Evolutionary conservation across 35 echinoderm and acorn worm species (phyloP), one percentile per base, ranked within the genome.

Genomic region (Strongylocentrotus purpuratus): DNA sequence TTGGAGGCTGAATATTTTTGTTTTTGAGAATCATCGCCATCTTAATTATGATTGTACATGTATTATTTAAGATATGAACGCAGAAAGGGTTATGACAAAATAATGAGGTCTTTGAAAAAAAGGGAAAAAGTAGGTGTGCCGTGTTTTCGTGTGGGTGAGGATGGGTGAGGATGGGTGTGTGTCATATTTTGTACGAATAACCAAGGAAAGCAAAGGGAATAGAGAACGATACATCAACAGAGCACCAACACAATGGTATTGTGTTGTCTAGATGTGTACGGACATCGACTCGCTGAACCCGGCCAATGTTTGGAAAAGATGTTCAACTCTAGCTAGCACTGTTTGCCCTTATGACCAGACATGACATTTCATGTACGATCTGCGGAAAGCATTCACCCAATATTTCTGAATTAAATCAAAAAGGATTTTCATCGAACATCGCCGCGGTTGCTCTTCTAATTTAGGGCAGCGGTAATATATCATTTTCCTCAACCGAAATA

Each of bases 371-470:
- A 89, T 89, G 87, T 89, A 33, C 15, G 31, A 46, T 46, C 87
- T 89, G 87, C 87, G 15, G 87, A 89, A 89, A 89, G 87, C 87
- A 89, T 89, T 46, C 87, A 41, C 20, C 87, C 87, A 89, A 89
- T 89, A 89, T 89, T 89, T 89, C 20, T 89, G 87, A 89, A 89
- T 89, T 89, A 89, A 89, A 89, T 89, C 87, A 89, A 89, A 89
- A 46, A 46, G 45, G 32, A 45, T 89, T 89, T 46, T 33, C 17
- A 32, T 45, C 20, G 33, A 89, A 45, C 87, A 46, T 46, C 87
- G 87, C 87, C 33, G 33, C 45, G 32, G 87, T 45, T 89, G 87
- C 87, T 78, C 65, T 78, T 78, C 65, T 89, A 33, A 89, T 89
- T 89, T 89, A 31, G 87, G 87, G 18, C 87, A 89, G 32, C 87